Conservation (phyloP, 2,888 invertebrate species). For the Xestia ashworthii region DNA sequence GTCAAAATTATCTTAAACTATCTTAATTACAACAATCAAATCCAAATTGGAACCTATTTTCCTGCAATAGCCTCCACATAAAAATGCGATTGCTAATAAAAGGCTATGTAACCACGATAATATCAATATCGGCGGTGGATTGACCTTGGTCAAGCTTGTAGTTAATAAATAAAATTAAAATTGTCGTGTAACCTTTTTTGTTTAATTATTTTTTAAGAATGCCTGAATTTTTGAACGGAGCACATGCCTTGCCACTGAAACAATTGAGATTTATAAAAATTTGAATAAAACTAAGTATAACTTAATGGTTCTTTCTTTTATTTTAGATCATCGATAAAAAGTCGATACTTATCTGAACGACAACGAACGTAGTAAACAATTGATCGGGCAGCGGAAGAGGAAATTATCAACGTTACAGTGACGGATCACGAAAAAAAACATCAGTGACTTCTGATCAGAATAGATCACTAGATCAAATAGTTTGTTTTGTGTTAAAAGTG, state of each 20-base stretch:
- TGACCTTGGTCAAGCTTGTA: constrained; percentile 48
- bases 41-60: constrained; percentile 37
- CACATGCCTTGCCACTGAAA: constrained; percentile 27
- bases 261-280: not conserved
- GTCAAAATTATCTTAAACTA: constrained; percentile 19
- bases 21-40: constrained; percentile 34
- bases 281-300: not conserved
- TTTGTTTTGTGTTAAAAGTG: constrained; percentile 64
- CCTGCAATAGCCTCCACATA: constrained; percentile 18
- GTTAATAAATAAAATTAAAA: constrained; percentile 49
- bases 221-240: constrained; percentile 23
- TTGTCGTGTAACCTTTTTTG: constrained; percentile 33
- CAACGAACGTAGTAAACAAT: constrained; percentile 63
- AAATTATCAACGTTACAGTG: constrained; percentile 66
- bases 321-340: constrained; percentile 65
- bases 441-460: constrained; percentile 56
- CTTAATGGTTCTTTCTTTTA: constrained; percentile 36
- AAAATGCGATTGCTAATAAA: constrained; percentile 41
- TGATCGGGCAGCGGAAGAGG: constrained; percentile 67
- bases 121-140: constrained; percentile 40
- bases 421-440: constrained; percentile 62
- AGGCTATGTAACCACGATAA: constrained; percentile 36
- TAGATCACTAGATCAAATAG: constrained; percentile 51
- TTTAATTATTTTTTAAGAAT: constrained; percentile 20
- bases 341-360: constrained; percentile 62